These are phyloP conservation scores for Leptocoma aspasia DNA, from an alignment of 2,113 vertebrate species.

Conservation along the genomic window DNA sequence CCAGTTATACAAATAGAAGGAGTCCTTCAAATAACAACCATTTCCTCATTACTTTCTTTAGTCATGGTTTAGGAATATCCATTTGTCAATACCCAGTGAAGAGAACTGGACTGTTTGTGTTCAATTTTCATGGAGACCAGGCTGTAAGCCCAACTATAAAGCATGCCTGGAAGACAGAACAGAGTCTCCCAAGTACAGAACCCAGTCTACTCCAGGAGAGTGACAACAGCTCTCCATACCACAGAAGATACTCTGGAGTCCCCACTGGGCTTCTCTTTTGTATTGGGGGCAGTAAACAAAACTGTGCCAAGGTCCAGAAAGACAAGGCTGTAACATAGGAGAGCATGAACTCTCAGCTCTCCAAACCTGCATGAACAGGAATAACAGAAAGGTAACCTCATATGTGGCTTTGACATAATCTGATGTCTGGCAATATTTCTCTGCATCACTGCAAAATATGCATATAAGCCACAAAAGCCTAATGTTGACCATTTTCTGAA, in stretches of 20 bases:
- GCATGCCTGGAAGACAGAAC: not conserved
- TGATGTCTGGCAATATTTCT: not conserved
- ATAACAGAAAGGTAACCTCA: not conserved
- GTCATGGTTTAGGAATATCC: not conserved
- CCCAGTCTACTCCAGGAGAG: not conserved
- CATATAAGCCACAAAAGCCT: not conserved
- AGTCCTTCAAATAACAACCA: not conserved
- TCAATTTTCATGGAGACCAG: not conserved
- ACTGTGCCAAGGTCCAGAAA: not conserved
- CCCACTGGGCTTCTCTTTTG: accelerated
- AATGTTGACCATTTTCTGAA: not conserved
- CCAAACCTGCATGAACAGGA: not conserved
- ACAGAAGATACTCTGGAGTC: not conserved
- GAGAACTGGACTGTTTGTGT: not conserved
- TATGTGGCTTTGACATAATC: not conserved
- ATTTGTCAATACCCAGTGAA: not conserved
- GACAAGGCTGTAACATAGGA: not conserved
- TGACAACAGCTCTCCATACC: not conserved
- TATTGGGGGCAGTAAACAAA: not conserved
- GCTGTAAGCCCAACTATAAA: not conserved
- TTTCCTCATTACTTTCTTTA: not conserved
- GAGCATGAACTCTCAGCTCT: not conserved
- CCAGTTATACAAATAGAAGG: not conserved
- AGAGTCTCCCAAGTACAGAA: not conserved
- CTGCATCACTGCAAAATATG: not conserved